These are phyloP conservation scores for Scarus forsteni DNA, from an alignment of 2,797 vertebrate genomes.

Conservation along the genomic window DNA sequence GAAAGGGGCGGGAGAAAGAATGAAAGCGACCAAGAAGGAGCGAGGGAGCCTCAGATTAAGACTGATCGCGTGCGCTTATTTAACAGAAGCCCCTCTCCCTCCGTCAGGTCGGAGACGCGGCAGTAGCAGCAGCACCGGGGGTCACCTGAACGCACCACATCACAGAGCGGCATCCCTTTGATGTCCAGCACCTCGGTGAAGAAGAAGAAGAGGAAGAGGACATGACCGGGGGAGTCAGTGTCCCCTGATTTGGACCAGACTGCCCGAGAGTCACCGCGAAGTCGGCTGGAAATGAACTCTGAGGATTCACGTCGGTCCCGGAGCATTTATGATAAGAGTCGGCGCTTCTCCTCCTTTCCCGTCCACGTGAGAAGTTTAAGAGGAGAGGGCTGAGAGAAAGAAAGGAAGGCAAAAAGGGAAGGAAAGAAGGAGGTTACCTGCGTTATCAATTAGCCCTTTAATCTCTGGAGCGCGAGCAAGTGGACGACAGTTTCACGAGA, in stretches of 20 bases:
- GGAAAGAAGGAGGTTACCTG: conserved; percentile 16
- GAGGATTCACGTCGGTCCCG: conserved; percentile 24
- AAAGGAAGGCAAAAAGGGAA: background rate
- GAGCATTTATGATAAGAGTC: conserved; percentile 30
- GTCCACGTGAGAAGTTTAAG: conserved; percentile 62
- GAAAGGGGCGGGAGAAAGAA: conserved; percentile 14
- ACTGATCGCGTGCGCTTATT: background rate
- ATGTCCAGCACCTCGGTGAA: background rate
- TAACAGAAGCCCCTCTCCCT: background rate
- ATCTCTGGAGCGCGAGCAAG: conserved; percentile 5
- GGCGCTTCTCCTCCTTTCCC: conserved; percentile 27
- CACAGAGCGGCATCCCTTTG: conserved; percentile 1
- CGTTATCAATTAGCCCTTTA: conserved; percentile 26
- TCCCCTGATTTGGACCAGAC: conserved; percentile 13
- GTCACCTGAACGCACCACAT: conserved; percentile 11
- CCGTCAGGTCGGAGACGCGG: background rate
- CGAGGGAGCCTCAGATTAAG: conserved; percentile 5
- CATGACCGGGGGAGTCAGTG: no score
- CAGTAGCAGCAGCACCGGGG: background rate
- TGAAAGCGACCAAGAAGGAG: background rate
- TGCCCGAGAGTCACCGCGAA: conserved; percentile 19
- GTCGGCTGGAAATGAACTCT: conserved; percentile 64
- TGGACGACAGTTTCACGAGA: conserved; percentile 24
- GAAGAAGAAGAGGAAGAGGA: no score
- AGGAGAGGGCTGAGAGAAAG: conserved; percentile 48